Base-by-base conservation (phyloP, 2,113 vertebrate genomes). In the Anoura caudifer region DNA sequence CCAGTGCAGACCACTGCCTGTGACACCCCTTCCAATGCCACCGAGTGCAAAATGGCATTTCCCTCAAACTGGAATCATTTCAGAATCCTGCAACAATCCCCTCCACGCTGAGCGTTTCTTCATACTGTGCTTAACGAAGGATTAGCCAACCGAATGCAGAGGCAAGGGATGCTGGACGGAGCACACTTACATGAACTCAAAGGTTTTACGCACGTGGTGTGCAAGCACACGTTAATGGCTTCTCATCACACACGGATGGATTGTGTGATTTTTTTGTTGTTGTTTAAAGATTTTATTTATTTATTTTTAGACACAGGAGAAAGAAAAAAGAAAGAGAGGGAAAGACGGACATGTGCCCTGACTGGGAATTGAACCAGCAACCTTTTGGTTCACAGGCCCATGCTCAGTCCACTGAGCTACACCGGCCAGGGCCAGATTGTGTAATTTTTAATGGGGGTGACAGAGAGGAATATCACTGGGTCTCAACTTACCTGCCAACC, bases 61-160 rank as follows among this genome's bases (percentile, higher is more conserved):
- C 61, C 86, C 63, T 93, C 86, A 87, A 52, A 63, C 61, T 16
- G 13, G 43, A 92, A 54, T 75, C 14, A 6, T 56, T 79, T 47
- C 36, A 47, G 36, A 93, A 86, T 93, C 85, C 61, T 56, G 31
- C 47, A 43, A 79, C 69, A 93, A 93, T 76, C 69, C 43, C 82
- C 47, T 11, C 50, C 0, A 79, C 1, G 2, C 67, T 77, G 81
- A 41, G 7, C 45, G 82, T 90, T 76, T 54, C 61, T 70, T 72
- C 28, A 4, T 45, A 5, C 8, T 22, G 9, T 6, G 56, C 70
- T 24, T 73, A 73, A 73, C 36, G 45, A 72, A 45, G 47, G 90
- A 82, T 80, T 41, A 86, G 54, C 54, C 75, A 67, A 80, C 80
- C 33, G 52, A 70, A 83, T 65, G 47, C 95, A 86, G 82, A 75